Evolutionary conservation across 2,888 invertebrate species (phyloP).

Genomic region (Carterocephalus palaemon): DNA sequence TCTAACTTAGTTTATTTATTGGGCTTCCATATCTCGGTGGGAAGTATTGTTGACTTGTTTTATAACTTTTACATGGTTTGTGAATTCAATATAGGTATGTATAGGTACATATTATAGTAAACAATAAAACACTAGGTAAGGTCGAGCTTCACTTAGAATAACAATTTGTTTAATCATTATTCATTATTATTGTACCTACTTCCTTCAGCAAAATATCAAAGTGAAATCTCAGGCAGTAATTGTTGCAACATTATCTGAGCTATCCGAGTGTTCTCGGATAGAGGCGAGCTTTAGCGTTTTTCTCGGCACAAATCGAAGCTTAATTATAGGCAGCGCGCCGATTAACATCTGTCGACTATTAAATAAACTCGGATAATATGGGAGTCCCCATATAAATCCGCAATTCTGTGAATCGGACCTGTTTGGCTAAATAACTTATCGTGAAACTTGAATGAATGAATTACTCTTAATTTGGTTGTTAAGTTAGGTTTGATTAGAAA

Average conservation of each 20-base stretch:
- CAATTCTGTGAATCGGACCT: neutral
- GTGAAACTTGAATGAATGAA: too few species aligned
- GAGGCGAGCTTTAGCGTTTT: conserved; percentile 58
- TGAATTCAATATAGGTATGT: conserved; percentile 10
- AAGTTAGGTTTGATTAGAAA: too few species aligned
- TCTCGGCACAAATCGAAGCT: conserved; percentile 69
- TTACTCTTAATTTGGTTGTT: too few species aligned
- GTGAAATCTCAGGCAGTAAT: conserved; percentile 26
- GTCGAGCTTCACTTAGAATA: too few species aligned
- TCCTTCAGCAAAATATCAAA: conserved; percentile 13
- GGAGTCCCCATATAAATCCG: conserved; percentile 28
- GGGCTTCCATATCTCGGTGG: conserved; percentile 41
- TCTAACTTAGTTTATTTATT: conserved; percentile 60
- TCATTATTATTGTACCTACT: too few species aligned
- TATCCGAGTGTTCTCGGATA: conserved; percentile 32
- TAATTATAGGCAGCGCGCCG: conserved; percentile 71
- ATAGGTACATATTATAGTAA: neutral
- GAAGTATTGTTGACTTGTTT: conserved; percentile 19
- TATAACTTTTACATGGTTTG: conserved; percentile 8
- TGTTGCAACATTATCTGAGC: conserved; percentile 46
- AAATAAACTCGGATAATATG: conserved; percentile 75
- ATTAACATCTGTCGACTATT: conserved; percentile 79
- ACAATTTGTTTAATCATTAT: too few species aligned
- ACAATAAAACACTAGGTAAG: too few species aligned
- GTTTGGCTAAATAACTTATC: too few species aligned